Percentiles rank a stretch among this genome's conserved stretches.
Evolutionary conservation across 2,888 invertebrate species (phyloP).

Genomic region (Lymantria dispar): DNA sequence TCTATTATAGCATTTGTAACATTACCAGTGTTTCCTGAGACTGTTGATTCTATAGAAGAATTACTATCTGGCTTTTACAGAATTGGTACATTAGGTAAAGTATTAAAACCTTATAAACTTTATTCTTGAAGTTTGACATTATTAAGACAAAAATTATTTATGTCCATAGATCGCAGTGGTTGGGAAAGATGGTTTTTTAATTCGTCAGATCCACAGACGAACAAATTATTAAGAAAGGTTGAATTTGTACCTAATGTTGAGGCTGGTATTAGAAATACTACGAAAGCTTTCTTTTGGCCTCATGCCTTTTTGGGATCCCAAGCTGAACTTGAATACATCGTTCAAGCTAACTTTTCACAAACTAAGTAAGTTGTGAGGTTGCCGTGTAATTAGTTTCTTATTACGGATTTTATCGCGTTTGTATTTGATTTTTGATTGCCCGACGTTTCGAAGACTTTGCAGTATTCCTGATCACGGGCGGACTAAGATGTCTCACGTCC

Average conservation of each 20-base stretch:
- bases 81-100: constrained; percentile 86
- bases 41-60: constrained; percentile 86
- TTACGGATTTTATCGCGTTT: background rate
- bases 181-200: constrained; percentile 89
- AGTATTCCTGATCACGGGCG: too few species aligned
- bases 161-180: constrained; percentile 84
- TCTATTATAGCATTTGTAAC: constrained; percentile 93
- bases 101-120: background rate
- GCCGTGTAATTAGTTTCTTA: background rate
- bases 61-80: constrained; percentile 85
- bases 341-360: constrained; percentile 87
- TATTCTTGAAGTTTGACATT: background rate
- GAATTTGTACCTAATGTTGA: constrained; percentile 86
- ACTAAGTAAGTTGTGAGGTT: constrained; percentile 45
- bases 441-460: too few species aligned
- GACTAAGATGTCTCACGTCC: too few species aligned
- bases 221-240: constrained; percentile 84
- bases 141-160: constrained; percentile 5
- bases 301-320: constrained; percentile 90
- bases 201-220: constrained; percentile 84
- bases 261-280: constrained; percentile 87
- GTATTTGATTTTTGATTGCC: too few species aligned
- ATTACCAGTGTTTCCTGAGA: constrained; percentile 88
- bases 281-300: constrained; percentile 89
- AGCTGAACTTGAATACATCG: constrained; percentile 87